These are phyloP conservation scores for Hypomecis atomaria DNA, from an alignment of 2,888 invertebrate species.

Conservation along the genomic window DNA sequence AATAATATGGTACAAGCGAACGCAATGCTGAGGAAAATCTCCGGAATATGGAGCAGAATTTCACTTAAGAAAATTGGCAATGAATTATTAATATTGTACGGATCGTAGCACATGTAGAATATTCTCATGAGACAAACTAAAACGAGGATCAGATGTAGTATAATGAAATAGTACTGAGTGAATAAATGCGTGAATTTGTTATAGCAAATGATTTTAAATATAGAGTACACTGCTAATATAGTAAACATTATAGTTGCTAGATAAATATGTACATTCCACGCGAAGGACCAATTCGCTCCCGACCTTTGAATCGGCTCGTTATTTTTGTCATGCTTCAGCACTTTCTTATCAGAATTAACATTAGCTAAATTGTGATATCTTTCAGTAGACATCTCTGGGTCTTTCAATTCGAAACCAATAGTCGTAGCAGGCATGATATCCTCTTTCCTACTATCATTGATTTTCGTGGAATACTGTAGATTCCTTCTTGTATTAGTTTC, in stretches of 20 bases:
- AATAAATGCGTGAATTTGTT: slow-evolving; percentile 94
- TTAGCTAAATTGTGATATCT: slow-evolving; percentile 85
- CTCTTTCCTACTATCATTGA: slow-evolving; percentile 71
- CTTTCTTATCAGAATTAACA: slow-evolving; percentile 82
- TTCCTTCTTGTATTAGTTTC: slow-evolving; percentile 81
- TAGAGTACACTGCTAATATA: slow-evolving; percentile 92
- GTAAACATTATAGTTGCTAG: slow-evolving; percentile 93
- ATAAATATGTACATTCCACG: slow-evolving; percentile 97
- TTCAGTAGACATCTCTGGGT: slow-evolving; percentile 81
- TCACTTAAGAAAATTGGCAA: slow-evolving; percentile 92
- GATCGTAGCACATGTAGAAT: slow-evolving; percentile 95
- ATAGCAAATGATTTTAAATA: slow-evolving; percentile 93
- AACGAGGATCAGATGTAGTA: slow-evolving; percentile 92
- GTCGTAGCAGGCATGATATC: slow-evolving; percentile 77
- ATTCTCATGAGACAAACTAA: slow-evolving; percentile 92
- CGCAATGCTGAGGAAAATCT: slow-evolving; percentile 94
- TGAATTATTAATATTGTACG: slow-evolving; percentile 94
- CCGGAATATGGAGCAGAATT: slow-evolving; percentile 92
- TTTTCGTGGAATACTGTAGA: slow-evolving; percentile 77
- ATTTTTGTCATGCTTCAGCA: slow-evolving; percentile 73
- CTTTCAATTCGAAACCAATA: slow-evolving; percentile 76
- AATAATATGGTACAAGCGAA: slow-evolving; percentile 95
- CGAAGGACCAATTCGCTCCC: slow-evolving; percentile 90
- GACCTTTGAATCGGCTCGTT: slow-evolving; percentile 75
- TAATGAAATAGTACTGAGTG: slow-evolving; percentile 94